phyloP scores from a whole-genome alignment of 1,140 invertebrate genomes.

The Heliothis subflexa region DNA sequence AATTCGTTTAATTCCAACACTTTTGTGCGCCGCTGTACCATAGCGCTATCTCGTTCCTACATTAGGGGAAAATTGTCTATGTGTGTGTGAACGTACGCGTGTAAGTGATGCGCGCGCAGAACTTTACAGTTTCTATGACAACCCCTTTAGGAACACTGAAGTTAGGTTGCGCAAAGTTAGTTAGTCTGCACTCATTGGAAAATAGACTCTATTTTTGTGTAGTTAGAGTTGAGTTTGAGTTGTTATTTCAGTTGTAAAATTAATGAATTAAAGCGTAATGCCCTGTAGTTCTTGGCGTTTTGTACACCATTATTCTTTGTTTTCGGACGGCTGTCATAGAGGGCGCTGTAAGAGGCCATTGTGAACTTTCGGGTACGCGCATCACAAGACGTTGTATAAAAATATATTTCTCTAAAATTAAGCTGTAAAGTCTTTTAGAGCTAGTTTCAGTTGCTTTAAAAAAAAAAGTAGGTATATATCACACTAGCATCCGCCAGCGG shows the following conservation, averaged over 20 bases:
- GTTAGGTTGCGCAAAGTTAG: constrained; percentile 78
- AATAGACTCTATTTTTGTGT: constrained; percentile 53
- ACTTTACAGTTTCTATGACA: constrained; percentile 84
- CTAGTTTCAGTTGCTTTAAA: neutral
- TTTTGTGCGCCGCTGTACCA: constrained; percentile 67
- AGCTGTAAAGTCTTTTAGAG: neutral
- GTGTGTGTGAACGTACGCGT: constrained; percentile 62
- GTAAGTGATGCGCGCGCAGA: constrained; percentile 81
- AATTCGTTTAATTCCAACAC: constrained; percentile 40
- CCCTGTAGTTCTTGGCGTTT: constrained; percentile 78
- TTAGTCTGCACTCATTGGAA: constrained; percentile 57
- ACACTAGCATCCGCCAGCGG: too few relatives aligned
- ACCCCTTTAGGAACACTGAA: constrained; percentile 80
- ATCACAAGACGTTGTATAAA: neutral
- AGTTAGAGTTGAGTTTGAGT: constrained; percentile 37
- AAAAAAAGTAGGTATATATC: too few relatives aligned
- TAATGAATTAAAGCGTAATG: constrained; percentile 84
- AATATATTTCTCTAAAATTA: neutral
- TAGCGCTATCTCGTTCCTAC: constrained; percentile 67
- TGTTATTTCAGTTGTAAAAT: constrained; percentile 67
- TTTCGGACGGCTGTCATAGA: constrained; percentile 62
- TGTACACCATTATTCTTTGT: constrained; percentile 80
- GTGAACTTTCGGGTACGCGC: too few relatives aligned
- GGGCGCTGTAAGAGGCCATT: constrained; percentile 46
- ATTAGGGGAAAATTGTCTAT: constrained; percentile 64